These are phyloP conservation scores for Sphaeramia orbicularis DNA, from an alignment of 2,797 vertebrate genomes.

Conservation along the genomic window DNA sequence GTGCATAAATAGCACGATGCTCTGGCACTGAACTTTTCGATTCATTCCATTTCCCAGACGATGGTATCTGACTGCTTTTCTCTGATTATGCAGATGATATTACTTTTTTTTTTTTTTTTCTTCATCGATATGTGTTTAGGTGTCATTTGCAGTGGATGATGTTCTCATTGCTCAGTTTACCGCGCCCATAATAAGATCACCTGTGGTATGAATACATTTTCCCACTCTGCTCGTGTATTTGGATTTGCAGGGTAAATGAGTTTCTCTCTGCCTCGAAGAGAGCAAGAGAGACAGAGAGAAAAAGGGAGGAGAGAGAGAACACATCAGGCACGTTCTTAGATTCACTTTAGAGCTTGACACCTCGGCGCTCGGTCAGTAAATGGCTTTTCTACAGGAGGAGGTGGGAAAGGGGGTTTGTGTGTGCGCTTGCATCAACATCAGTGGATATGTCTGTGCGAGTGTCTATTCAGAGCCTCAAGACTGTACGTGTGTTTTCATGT, in stretches of 20 bases:
- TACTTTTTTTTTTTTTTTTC: slow-evolving; percentile 58
- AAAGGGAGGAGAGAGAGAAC: slow-evolving; percentile 71
- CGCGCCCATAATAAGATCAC: slow-evolving; percentile 83
- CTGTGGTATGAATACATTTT: slow-evolving; percentile 85
- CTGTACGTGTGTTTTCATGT: slow-evolving; percentile 33
- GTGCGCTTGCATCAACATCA: slow-evolving; percentile 65
- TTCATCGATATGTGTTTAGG: slow-evolving; percentile 77
- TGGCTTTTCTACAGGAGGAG: slow-evolving; percentile 83
- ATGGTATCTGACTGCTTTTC: slow-evolving; percentile 61
- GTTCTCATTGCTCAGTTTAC: slow-evolving; percentile 82
- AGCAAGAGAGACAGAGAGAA: slow-evolving; percentile 64
- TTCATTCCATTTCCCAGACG: slow-evolving; percentile 70
- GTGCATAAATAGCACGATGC: slow-evolving; percentile 61
- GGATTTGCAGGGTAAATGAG: slow-evolving; percentile 87
- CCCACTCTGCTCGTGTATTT: slow-evolving; percentile 81
- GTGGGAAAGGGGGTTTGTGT: slow-evolving; percentile 68
- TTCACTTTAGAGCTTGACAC: slow-evolving; percentile 85
- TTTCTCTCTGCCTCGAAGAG: slow-evolving; percentile 78
- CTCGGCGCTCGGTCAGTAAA: slow-evolving; percentile 84
- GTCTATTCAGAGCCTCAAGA: slow-evolving; percentile 46
- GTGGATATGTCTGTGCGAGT: slow-evolving; percentile 48
- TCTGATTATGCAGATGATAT: slow-evolving; percentile 80
- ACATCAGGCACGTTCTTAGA: slow-evolving; percentile 85
- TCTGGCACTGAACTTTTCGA: slow-evolving; percentile 71
- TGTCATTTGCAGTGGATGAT: slow-evolving; percentile 80